Evolutionary conservation across 2,797 vertebrate species (phyloP), one percentile per base, ranked within the genome.

Genomic region (Sebastiscus tertius): DNA sequence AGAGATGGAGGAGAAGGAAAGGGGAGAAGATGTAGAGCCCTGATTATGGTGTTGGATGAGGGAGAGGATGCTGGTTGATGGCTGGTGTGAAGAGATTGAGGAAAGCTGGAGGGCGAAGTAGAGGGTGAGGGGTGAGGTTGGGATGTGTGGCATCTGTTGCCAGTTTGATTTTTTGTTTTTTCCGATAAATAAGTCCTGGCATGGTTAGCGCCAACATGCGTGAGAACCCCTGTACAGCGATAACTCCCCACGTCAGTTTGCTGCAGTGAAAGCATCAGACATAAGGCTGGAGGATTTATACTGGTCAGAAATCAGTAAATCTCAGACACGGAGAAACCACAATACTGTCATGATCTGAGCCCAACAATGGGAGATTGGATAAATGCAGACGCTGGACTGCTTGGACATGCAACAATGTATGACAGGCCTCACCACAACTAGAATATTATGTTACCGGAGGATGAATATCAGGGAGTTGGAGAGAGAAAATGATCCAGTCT

Each of bases 11-110:
- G 72, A 67, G 26, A 73, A 73, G 29, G 72, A 52, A 85, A 84
- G 78, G 26, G 72, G 65, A 77, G 80, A 75, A 34, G 52, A 74
- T 68, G 68, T 58, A 71, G 77, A 67, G 67, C 62, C 66, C 42
- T 72, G 58, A 86, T 90, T 83, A 74, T 33, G 59, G 71, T 94
- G 93, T 95, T 89, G 86, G 88, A 95, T 93, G 86, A 90, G 74
- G 73, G 22, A 80, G 67, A 82, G 77, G 84, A 90, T 86, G 60
- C 79, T 66, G 46, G 62, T 34, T 81, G 83, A 90, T 82, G 42
- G 27, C 65, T 81, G 80, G 55, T 79, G 36, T 79, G 39, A 70
- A 73, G 29, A 36, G 52, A 82, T 11, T 31, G 27, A 3, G 9
- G 24, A 79, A 80, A 75, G 31, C 29, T 77, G 34, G 22, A 63